Percentiles rank a stretch among this genome's conserved stretches.
Conservation (phyloP, 2,797 vertebrate genomes). For the Merluccius polli region DNA sequence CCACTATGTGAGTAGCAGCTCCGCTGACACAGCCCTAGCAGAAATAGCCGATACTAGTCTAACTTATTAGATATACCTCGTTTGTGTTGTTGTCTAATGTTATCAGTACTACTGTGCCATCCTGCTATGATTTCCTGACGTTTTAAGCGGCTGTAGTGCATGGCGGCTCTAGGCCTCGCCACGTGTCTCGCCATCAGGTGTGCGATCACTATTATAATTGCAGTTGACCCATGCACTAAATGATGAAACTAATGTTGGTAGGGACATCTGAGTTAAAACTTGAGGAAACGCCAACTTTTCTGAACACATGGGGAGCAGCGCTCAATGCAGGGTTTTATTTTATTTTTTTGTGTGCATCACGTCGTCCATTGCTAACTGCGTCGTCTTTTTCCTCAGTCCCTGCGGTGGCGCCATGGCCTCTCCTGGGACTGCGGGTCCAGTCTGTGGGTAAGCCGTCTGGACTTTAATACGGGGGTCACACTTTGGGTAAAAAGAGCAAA, state of each 20-base stretch:
- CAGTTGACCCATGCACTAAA: conserved; percentile 18
- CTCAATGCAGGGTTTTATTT: background rate
- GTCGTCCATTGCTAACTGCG: background rate
- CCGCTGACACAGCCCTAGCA: no score
- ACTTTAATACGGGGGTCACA: background rate
- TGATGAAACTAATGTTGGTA: conserved; percentile 78
- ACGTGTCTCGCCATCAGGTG: background rate
- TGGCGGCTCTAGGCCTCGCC: background rate
- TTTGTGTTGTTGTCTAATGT: background rate
- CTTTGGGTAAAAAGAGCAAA: background rate
- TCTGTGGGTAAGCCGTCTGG: background rate
- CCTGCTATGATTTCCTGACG: no score
- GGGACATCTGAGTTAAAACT: conserved; percentile 75
- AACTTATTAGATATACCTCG: background rate
- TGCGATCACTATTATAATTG: rapidly evolving
- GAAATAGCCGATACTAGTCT: background rate
- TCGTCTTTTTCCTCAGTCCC: background rate
- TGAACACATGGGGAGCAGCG: conserved; percentile 53
- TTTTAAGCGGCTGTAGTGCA: background rate
- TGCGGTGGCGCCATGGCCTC: background rate
- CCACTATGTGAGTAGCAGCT: background rate
- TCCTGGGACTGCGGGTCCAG: no score
- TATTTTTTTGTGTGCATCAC: background rate
- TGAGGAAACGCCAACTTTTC: conserved; percentile 74
- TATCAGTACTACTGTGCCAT: background rate